phyloP scores from a whole-genome alignment of 2,113 vertebrate species.

The Indicator maculatus region DNA sequence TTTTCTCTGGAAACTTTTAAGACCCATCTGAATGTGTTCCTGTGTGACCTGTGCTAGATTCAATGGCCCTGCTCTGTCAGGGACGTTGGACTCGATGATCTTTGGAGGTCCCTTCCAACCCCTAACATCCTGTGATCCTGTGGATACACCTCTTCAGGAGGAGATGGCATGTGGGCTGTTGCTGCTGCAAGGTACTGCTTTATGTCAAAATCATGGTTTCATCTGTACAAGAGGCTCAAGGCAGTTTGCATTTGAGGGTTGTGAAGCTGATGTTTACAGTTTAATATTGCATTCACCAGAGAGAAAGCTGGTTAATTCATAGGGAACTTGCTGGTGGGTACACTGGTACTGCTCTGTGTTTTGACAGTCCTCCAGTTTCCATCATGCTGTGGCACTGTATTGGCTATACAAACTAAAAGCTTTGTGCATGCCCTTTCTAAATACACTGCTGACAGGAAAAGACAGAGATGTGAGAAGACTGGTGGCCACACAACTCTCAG shows the following conservation, averaged over 20 bases:
- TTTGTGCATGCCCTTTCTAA: not conserved
- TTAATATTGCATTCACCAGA: not conserved
- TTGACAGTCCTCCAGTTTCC: not conserved
- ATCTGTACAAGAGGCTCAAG: not conserved
- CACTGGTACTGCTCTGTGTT: not conserved
- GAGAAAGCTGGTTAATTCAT: not conserved
- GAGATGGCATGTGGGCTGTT: not conserved
- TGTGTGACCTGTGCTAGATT: too few species aligned
- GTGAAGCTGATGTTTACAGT: not conserved
- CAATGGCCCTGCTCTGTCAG: too few species aligned
- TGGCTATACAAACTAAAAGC: not conserved
- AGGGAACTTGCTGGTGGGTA: not conserved
- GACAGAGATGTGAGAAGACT: not conserved
- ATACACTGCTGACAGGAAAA: not conserved
- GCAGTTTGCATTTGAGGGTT: not conserved
- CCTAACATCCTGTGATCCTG: too few species aligned
- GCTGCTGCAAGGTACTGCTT: not conserved
- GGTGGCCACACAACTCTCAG: not conserved
- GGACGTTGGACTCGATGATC: too few species aligned
- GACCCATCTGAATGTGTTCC: too few species aligned
- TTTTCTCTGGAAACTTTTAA: too few species aligned
- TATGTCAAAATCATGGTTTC: not conserved
- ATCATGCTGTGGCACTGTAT: not conserved
- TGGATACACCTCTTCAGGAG: accelerated
- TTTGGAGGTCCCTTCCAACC: too few species aligned